Evolutionary conservation across 2,888 invertebrate species (phyloP), one percentile per base, ranked within the genome.

Genomic region (Nemapogon koenigi): DNA sequence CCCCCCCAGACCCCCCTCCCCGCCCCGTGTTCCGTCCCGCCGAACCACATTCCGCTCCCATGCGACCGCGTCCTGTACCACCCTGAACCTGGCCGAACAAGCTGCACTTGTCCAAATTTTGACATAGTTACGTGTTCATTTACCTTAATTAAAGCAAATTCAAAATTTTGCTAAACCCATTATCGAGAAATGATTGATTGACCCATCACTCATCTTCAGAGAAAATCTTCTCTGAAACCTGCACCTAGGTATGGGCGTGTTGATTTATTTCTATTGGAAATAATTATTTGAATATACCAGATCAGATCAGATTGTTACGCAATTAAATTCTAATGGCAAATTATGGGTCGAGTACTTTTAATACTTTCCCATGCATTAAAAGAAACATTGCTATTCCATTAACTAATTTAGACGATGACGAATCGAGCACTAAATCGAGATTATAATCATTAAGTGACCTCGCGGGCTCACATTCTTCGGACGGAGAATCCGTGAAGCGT

Each of bases 31-130:
- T 32, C 38, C 38, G 32, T 55, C 59, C 54, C 53, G 65, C 62
- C 61, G 68, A 65, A 76, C 76, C 71, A 70, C 76, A 78, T 78
- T 78, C 76, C 76, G 63, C 76, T 78, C 76, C 76, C 76, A 78
- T 71, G 71, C 73, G 72, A 69, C 73, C 63, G 64, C 63, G 57
- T 63, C 62, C 65, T 61, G 61, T 57, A 59, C 59, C 61, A 60
- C 62, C 59, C 58, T 50, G 49, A 41, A 37, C 37, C 18, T 37
- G 37, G 28, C 37, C 37, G 10, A n/a, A n/a, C n/a, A n/a, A 17
- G 18, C 28, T 13, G 37, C 17, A 18, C 13, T 28, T 37, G 28
- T 28, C 37, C 37, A 37, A 37, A 37, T 33, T 4, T 33, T 33
- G 33, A 33, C 33, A 18, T 33, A 33, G n/a, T n/a, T n/a, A n/a